Conservation (phyloP, 1,140 invertebrate species). For the Calosoma granatense region DNA sequence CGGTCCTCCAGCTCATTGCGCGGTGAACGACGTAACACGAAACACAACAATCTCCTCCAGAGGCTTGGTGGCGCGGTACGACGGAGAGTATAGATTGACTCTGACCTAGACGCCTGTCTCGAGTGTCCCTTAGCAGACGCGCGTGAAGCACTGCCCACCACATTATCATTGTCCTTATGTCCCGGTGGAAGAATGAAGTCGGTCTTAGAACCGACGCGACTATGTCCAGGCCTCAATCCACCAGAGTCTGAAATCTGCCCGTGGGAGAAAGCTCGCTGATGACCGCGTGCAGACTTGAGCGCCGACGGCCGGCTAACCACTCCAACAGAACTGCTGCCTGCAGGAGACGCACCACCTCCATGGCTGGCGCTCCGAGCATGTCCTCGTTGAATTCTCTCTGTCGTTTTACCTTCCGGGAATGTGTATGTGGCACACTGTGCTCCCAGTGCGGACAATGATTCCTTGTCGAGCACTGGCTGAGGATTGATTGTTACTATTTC, state of each 20-base stretch:
- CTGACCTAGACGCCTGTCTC: slow-evolving; percentile 60
- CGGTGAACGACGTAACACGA: slow-evolving; percentile 40
- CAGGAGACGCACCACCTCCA: slow-evolving; percentile 50
- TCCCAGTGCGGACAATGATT: not conserved
- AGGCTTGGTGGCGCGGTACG: slow-evolving; percentile 55
- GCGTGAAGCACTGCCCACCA: slow-evolving; percentile 35
- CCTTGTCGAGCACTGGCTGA: not conserved
- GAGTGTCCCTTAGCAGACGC: slow-evolving; percentile 46
- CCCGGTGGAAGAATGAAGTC: slow-evolving; percentile 78
- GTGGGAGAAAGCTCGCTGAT: slow-evolving; percentile 76
- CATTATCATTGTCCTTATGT: slow-evolving; percentile 46
- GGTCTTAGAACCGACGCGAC: slow-evolving; percentile 70
- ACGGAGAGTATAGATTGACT: slow-evolving; percentile 80
- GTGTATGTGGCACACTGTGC: slow-evolving; percentile 28
- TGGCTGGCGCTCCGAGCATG: slow-evolving; percentile 72
- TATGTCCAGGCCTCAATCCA: slow-evolving; percentile 51
- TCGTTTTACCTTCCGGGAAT: slow-evolving; percentile 25
- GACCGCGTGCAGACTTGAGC: slow-evolving; percentile 59
- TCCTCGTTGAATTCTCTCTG: slow-evolving; percentile 34
- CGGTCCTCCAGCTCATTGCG: slow-evolving; percentile 51
- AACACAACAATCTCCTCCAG: slow-evolving; percentile 54
- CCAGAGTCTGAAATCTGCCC: slow-evolving; percentile 55
- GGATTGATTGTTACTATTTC: slow-evolving; percentile 20
- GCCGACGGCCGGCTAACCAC: slow-evolving; percentile 45
- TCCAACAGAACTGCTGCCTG: slow-evolving; percentile 31